Conservation (phyloP, 2,113 vertebrate species). For the Chauna torquata region DNA sequence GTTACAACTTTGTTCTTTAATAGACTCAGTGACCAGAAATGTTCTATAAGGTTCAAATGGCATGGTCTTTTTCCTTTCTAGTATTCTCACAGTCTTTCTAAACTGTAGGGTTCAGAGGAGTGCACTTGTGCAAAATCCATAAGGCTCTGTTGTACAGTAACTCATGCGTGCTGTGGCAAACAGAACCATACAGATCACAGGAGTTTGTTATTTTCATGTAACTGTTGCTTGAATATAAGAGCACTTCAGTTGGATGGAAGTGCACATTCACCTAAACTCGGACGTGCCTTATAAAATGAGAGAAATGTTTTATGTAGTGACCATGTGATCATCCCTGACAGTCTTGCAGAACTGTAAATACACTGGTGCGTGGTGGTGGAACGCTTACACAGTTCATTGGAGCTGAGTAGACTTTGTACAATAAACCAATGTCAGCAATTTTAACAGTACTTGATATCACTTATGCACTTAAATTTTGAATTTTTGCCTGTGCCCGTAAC, state of each 20-base stretch:
- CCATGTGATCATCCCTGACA: not conserved
- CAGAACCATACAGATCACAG: too few relatives aligned
- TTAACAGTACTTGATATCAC: not conserved
- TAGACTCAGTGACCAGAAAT: not conserved
- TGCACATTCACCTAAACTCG: not conserved
- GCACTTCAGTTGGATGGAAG: not conserved
- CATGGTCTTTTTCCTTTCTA: not conserved
- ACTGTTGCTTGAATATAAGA: not conserved
- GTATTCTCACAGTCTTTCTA: not conserved
- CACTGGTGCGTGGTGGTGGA: not conserved
- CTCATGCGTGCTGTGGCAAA: not conserved
- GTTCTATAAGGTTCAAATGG: not conserved
- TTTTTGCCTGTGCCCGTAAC: not conserved
- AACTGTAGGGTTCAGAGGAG: not conserved
- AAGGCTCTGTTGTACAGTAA: not conserved
- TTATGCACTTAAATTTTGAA: not conserved
- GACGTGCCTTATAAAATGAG: not conserved
- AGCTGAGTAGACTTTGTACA: not conserved
- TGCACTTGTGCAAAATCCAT: too few relatives aligned
- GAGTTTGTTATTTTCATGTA: not conserved
- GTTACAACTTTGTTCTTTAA: not conserved
- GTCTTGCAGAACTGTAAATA: not conserved
- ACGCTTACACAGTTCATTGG: not conserved
- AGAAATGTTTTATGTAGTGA: not conserved
- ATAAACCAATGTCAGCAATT: not conserved